These are phyloP conservation scores for Fopius arisanus DNA, from an alignment of 1,140 invertebrate genomes.

Conservation along the genomic window DNA sequence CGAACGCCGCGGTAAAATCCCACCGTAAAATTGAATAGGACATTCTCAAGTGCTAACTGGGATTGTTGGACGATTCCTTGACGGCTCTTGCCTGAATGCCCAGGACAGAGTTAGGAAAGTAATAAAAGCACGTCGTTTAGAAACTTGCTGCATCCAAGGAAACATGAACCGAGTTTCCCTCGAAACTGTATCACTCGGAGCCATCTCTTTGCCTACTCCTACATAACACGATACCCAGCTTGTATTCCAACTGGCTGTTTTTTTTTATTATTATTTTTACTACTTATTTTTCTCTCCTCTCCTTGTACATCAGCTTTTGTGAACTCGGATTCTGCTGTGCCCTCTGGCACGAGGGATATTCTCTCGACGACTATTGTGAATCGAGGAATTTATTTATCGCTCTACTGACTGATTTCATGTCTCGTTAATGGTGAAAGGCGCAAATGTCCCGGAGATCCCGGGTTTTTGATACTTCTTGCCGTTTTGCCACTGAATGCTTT, in stretches of 20 bases:
- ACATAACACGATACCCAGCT: not conserved
- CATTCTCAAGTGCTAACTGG: not conserved
- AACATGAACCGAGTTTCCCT: conserved; percentile 24
- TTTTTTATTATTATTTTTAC: not conserved
- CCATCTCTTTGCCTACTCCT: not conserved
- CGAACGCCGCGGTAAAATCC: not conserved
- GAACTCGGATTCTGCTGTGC: not conserved
- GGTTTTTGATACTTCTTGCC: too few species aligned
- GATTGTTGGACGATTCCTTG: conserved; percentile 24
- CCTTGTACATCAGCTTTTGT: not conserved
- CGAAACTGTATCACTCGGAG: conserved; percentile 26
- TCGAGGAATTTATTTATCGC: not conserved
- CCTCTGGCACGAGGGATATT: not conserved
- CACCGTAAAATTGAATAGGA: conserved; percentile 17
- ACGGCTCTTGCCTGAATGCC: conserved; percentile 18
- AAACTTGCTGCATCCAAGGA: conserved; percentile 22
- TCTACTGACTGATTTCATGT: too few species aligned
- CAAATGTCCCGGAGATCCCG: too few species aligned
- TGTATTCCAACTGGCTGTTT: not conserved
- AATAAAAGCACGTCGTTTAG: conserved; percentile 31
- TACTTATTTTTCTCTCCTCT: not conserved
- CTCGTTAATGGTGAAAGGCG: too few species aligned
- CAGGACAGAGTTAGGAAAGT: conserved; percentile 16
- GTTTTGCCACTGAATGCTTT: too few species aligned
- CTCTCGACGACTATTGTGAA: not conserved